Base-by-base conservation (phyloP, 2,888 invertebrate genomes). In the Cephus sareptanus region DNA sequence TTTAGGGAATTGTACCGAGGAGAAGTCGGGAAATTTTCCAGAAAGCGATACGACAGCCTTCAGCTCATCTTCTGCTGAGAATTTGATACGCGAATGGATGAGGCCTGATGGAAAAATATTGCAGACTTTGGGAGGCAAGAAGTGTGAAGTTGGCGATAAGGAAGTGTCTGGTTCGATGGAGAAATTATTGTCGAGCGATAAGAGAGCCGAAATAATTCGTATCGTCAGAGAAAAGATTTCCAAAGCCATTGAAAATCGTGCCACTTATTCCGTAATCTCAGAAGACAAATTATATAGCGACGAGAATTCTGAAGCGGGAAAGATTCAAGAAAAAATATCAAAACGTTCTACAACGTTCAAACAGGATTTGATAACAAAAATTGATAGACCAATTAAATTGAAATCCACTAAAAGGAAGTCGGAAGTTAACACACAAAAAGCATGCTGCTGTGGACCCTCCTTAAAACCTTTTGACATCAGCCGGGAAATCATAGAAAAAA, bases 31-130 rank as follows among this genome's bases (percentile, higher is more conserved):
- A 31, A 31, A 31, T 31, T 34, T 31, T 30, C 71, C 13, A 33
- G 83, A 76, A 30, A 87, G 86, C 9, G 81, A 83, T 11, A 82
- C 81, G 23, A 84, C 83, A 9, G 75, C 76, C 1, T 81, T 80
- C 15, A 85, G 83, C 56, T 83, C 85, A 3, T 86, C 85, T 31
- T 87, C 87, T 0, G 82, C 82, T 4, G 86, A 87, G 69, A 84
- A 87, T 74, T 78, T 85, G 78, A 86, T 87, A 75, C 81, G 79
- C 1, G 81, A 83, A 74, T 85, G 86, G 85, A 79, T 84, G 11
- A 68, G 13, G 31, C 40, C 68, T 15, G 35, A 34, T 3, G 74
- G 12, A 6, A 35, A 74, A 33, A 35, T 30, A 30, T 74, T 23
- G 23, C 56, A 0, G 9, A 56, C 56, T 23, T 56, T 23, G 6